Conservation (phyloP, 2,113 vertebrate species). For the Callipepla squamata region DNA sequence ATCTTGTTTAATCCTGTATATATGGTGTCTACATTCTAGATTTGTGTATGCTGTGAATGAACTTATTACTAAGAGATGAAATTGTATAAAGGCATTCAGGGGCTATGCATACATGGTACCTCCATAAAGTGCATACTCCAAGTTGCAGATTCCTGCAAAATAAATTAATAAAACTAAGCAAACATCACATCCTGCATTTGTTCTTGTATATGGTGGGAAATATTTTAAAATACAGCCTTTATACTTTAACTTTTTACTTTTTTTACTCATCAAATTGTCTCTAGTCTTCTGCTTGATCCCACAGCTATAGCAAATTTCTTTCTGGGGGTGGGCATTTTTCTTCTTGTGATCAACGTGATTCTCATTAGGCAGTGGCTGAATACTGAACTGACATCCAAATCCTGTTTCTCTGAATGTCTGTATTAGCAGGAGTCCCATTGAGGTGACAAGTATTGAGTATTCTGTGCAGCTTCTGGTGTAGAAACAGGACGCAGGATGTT, state of each 20-base stretch:
- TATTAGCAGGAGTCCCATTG: not conserved
- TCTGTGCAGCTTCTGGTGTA: not conserved
- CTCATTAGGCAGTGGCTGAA: not conserved
- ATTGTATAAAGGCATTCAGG: conserved; percentile 82
- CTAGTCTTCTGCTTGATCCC: not conserved
- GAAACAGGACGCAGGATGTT: accelerated
- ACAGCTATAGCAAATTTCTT: not conserved
- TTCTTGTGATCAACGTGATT: not conserved
- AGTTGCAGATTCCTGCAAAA: conserved; percentile 77
- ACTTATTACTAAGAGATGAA: conserved; percentile 77
- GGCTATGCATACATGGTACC: conserved; percentile 80
- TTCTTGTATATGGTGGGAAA: conserved; percentile 72
- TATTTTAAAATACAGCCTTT: not conserved
- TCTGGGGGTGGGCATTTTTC: not conserved
- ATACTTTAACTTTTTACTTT: not conserved
- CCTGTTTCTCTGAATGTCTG: not conserved
- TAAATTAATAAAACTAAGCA: conserved; percentile 81
- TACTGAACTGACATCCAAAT: not conserved
- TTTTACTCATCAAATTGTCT: not conserved
- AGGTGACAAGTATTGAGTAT: accelerated
- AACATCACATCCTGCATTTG: conserved; percentile 76
- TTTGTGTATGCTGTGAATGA: conserved; percentile 82
- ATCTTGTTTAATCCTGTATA: conserved; percentile 79
- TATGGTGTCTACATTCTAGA: conserved; percentile 74
- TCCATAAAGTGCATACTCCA: conserved; percentile 75